These are phyloP conservation scores for Darevskia mixta DNA, from an alignment of 2,797 vertebrate species.

Conservation along the genomic window DNA sequence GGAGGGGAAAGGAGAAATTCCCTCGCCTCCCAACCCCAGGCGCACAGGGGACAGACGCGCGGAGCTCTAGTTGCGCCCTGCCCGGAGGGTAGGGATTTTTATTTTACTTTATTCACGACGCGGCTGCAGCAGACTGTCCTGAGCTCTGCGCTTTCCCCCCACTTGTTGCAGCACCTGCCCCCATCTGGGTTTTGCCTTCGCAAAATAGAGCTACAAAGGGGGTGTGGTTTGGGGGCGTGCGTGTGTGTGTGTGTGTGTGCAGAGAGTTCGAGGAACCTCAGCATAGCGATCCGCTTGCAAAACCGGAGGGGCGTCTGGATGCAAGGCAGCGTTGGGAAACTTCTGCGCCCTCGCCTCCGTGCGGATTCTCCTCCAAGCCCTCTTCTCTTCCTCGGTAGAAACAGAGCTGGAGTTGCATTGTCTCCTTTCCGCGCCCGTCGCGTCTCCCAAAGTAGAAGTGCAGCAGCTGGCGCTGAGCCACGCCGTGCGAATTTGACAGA, in stretches of 20 bases:
- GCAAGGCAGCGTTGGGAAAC: too few species aligned
- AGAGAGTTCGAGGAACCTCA: too few species aligned
- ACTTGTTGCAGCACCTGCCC: too few species aligned
- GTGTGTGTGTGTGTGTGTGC: too few species aligned
- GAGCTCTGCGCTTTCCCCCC: too few species aligned
- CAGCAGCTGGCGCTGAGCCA: not conserved
- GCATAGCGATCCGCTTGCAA: too few species aligned
- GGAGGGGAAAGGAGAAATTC: not conserved
- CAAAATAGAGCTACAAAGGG: not conserved
- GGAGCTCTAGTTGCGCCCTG: not conserved
- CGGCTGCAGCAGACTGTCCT: not conserved
- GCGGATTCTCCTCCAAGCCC: not conserved
- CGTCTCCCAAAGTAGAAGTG: slow-evolving; percentile 10
- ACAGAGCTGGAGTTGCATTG: too few species aligned
- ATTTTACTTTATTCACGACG: too few species aligned
- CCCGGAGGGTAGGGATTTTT: not conserved
- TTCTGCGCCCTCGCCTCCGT: not conserved
- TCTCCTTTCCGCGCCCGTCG: not conserved
- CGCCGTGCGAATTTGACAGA: not conserved
- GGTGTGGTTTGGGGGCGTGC: not conserved
- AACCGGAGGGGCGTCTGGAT: not conserved
- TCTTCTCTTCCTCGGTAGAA: too few species aligned
- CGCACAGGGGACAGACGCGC: not conserved
- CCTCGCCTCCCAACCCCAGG: too few species aligned
- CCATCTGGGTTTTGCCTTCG: too few species aligned